These are phyloP conservation scores for Drosophila busckii DNA, from an alignment of 1,140 invertebrate genomes.

Conservation along the genomic window DNA sequence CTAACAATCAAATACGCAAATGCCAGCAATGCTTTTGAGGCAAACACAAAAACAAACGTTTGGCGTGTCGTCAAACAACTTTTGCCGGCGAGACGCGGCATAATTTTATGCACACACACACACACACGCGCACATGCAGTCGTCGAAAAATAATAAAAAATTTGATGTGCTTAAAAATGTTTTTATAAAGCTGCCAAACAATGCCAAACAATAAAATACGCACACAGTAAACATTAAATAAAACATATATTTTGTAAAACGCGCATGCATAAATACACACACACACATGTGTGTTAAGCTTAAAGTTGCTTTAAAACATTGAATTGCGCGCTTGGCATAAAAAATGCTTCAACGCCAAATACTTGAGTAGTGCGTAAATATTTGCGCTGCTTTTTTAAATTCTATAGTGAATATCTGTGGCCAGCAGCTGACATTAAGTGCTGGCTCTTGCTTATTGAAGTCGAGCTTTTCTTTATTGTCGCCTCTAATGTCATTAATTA, in stretches of 20 bases:
- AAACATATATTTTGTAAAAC: conserved; percentile 18
- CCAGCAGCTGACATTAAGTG: no score
- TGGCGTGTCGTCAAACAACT: conserved; percentile 24
- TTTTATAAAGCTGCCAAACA: conserved; percentile 58
- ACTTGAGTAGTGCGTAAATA: no score
- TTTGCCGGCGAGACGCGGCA: not conserved
- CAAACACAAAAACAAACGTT: conserved; percentile 4
- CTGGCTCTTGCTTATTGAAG: no score
- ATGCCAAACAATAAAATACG: conserved; percentile 29
- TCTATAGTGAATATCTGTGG: no score
- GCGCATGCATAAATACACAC: no score
- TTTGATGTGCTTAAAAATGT: conserved; percentile 61
- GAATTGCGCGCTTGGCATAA: no score
- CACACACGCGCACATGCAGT: conserved; percentile 24
- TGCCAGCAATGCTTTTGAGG: conserved; percentile 17
- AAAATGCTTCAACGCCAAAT: no score
- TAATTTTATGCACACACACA: conserved; percentile 3
- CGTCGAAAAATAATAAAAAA: conserved; percentile 58
- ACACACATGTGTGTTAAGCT: no score
- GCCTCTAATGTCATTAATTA: no score
- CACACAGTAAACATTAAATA: conserved; percentile 22
- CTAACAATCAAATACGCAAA: conserved; percentile 51
- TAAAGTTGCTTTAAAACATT: no score
- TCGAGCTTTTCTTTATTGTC: no score
- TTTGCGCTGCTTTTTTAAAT: no score